Evolutionary conservation across 2,797 vertebrate species (phyloP).

Genomic region (Neoniphon sammara): DNA sequence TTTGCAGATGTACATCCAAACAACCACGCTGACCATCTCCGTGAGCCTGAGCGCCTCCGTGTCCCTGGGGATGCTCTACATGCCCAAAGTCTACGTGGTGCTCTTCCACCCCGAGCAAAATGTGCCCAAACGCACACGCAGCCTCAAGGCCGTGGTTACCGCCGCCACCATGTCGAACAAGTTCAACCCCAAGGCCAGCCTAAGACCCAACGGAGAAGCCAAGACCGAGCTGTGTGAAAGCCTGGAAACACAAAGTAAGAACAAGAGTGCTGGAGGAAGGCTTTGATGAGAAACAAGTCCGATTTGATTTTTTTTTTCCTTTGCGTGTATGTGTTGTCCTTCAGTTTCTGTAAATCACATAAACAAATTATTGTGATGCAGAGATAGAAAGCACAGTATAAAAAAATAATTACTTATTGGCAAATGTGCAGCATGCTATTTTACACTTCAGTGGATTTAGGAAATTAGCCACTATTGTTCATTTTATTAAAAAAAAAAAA

Average conservation of each 20-base stretch:
- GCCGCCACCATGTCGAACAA: constrained; percentile 99
- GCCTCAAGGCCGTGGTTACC: constrained; percentile 97
- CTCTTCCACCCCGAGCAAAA: constrained; percentile 99
- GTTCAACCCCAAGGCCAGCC: constrained; percentile 95
- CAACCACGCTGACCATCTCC: constrained; percentile 96
- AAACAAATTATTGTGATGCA: constrained; percentile 41
- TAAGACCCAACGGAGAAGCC: constrained; percentile 97
- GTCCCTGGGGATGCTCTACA: constrained; percentile 98
- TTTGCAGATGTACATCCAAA: constrained; percentile 97
- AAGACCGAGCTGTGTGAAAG: constrained; percentile 98
- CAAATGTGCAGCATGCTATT: constrained; percentile 61
- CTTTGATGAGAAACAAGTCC: constrained; percentile 1
- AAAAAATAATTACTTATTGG: constrained; percentile 50
- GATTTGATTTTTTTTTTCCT: background rate
- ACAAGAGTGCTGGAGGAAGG: constrained; percentile 13
- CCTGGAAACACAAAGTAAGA: constrained; percentile 95
- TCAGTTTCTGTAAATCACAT: constrained; percentile 39
- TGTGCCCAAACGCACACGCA: constrained; percentile 96
- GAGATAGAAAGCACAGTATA: constrained; percentile 24
- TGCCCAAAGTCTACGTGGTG: constrained; percentile 99
- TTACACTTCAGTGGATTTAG: constrained; percentile 65
- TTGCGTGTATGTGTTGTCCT: constrained; percentile 35
- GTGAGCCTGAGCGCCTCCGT: constrained; percentile 99
- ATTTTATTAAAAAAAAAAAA: constrained; percentile 8
- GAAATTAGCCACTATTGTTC: constrained; percentile 57